Evolutionary conservation across 2,888 invertebrate species (phyloP).

Genomic region (Quadroppia sp.): DNA sequence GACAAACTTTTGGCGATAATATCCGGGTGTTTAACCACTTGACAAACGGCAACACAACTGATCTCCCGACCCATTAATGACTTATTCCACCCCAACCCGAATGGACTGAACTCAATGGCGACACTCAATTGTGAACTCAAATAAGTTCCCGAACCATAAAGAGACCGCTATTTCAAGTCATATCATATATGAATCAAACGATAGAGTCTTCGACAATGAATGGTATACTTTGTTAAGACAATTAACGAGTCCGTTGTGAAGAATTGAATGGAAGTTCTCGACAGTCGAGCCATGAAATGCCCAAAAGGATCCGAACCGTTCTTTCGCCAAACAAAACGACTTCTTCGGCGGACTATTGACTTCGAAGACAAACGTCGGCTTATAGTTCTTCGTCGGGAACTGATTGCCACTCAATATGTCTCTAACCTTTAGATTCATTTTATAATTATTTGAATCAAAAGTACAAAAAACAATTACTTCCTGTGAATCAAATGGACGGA

Average conservation of each 20-base stretch:
- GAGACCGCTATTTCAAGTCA: neutral
- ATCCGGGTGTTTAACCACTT: constrained; percentile 34
- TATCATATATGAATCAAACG: neutral
- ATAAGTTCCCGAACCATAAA: constrained; percentile 39
- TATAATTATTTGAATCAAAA: neutral
- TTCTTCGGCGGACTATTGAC: neutral
- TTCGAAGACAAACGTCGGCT: neutral
- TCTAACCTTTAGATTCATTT: neutral
- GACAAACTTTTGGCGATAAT: constrained; percentile 17
- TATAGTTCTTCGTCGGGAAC: neutral
- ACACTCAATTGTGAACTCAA: constrained; percentile 27
- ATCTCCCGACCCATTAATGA: constrained; percentile 23
- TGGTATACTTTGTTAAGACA: constrained; percentile 35
- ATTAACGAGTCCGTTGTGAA: constrained; percentile 35
- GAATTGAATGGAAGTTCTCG: constrained; percentile 40
- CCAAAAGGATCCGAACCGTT: constrained; percentile 31
- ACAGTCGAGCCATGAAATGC: constrained; percentile 37
- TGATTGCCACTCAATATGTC: neutral
- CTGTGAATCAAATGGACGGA: neutral
- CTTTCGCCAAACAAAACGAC: neutral
- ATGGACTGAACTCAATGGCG: constrained; percentile 37
- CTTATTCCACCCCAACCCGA: constrained; percentile 9
- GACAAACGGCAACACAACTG: constrained; percentile 39
- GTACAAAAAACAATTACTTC: neutral
- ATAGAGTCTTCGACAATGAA: neutral